Evolutionary conservation across 2,113 vertebrate genomes (phyloP).

Genomic region (Marmota flaviventris): DNA sequence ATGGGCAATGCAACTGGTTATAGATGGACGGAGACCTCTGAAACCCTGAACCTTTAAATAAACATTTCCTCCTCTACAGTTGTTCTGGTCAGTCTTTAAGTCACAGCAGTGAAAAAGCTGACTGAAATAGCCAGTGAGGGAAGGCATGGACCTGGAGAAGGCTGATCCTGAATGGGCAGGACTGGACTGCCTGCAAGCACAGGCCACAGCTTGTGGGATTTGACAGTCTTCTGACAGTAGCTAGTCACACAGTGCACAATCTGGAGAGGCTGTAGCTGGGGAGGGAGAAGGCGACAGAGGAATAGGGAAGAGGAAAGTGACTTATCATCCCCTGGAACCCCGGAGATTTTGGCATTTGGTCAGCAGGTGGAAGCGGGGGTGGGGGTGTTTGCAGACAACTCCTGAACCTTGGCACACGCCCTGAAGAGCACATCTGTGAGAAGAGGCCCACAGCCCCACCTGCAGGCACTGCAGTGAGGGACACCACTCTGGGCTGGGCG

Average conservation of each 20-base stretch:
- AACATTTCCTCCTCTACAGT: not conserved
- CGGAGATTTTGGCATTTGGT: not conserved
- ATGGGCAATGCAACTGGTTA: not conserved
- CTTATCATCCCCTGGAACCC: not conserved
- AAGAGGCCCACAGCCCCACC: not conserved
- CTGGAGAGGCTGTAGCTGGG: not conserved
- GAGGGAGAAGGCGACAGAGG: not conserved
- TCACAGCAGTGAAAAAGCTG: not conserved
- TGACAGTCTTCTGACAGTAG: not conserved
- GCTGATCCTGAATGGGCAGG: not conserved
- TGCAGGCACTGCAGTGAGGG: not conserved
- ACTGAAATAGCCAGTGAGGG: not conserved
- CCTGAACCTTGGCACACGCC: not conserved
- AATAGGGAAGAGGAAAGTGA: not conserved
- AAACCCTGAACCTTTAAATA: not conserved
- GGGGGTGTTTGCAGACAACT: not conserved
- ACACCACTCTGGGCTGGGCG: not conserved
- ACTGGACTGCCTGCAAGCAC: not conserved
- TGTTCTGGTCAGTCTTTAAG: not conserved
- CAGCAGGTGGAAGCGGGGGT: not conserved
- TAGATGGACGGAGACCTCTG: not conserved
- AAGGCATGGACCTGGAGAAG: not conserved
- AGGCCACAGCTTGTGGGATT: not conserved
- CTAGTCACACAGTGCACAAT: not conserved
- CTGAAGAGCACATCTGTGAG: not conserved